Evolutionary conservation across 2,113 vertebrate species (phyloP), one percentile per base, ranked within the genome.

Genomic region (Ammodramus savannarum): DNA sequence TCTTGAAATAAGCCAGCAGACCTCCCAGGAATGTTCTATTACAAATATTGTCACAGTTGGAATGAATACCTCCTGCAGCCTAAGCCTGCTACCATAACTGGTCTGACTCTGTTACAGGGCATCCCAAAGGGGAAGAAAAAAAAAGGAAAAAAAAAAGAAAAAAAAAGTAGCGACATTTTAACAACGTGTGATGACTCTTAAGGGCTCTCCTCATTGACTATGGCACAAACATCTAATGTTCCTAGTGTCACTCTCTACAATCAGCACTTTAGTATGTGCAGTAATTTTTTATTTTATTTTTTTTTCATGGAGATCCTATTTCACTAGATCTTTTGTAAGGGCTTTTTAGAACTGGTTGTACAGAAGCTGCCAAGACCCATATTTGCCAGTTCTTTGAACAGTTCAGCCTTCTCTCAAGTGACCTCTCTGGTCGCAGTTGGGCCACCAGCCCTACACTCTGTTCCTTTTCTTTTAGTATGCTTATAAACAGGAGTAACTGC

Each of bases 1-100:
- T 77, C 55, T 65, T 93, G 79, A 96, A 88, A 92, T 78, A 95
- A 93, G 36, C 89, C 87, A 96, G 89, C 51, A 90, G 89, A 81
- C 85, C 43, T 80, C 79, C 54, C 31, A 91, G 76, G 92, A 93
- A 93, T 89, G 63, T 68, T 90, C 58, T 90, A 76, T 76, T 86
- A 89, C 93, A 90, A 93, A 93, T 95, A 95, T 75, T 95, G 62
- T 69, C 9, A 0, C 41, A 44, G 68, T 82, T 89, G 91, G 79
- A 90, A 96, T 67, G 61, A 88, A 87, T 58, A 71, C 38, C 49
- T 91, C 55, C 39, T 76, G 67, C 71, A 92, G 72, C 12, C 72
- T 87, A 80, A 88, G 79, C 39, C 41, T 91, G 48, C 74, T 87
- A 52, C 88, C 67, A 93, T 92, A 96, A 95, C 79, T 74, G 80